Conservation (phyloP, 23 tunicate species). For the Ciona savignyi region DNA sequence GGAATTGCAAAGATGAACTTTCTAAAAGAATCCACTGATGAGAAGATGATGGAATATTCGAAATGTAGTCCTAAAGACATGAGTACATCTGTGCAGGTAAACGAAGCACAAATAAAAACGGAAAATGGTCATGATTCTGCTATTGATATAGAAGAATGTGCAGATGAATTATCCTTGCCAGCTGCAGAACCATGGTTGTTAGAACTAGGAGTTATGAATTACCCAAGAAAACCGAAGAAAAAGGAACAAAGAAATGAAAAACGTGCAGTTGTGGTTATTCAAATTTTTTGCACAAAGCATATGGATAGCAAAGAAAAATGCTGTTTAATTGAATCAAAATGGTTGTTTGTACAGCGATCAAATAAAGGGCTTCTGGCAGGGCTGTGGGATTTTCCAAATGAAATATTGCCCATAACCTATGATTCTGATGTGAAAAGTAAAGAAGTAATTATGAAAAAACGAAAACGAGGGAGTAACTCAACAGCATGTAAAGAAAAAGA, state of each 20-base stretch:
- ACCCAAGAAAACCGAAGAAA: constrained; percentile 58
- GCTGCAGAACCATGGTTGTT: constrained; percentile 18
- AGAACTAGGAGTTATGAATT: constrained; percentile 61
- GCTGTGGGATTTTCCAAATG: constrained; percentile 79
- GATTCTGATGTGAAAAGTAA: not conserved
- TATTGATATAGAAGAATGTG: constrained; percentile 47
- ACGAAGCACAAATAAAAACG: not conserved
- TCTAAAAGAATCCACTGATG: not conserved
- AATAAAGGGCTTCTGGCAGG: constrained; percentile 61
- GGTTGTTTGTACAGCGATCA: constrained; percentile 47
- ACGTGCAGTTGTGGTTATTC: constrained; percentile 26
- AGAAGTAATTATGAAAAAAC: too few species aligned
- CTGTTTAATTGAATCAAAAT: constrained; percentile 10
- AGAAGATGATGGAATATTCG: not conserved
- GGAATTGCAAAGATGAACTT: not conserved
- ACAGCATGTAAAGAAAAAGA: not conserved
- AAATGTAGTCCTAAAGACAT: not conserved
- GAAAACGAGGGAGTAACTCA: not conserved
- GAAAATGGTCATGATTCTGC: not conserved
- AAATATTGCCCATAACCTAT: not conserved
- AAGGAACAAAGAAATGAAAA: constrained; percentile 47
- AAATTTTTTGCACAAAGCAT: constrained; percentile 2
- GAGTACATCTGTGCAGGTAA: not conserved
- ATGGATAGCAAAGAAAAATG: too few species aligned
- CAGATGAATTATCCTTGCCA: constrained; percentile 25